Evolutionary conservation across 2,888 invertebrate genomes (phyloP), one percentile per base, ranked within the genome.

Genomic region (Hermaeophaga mercurialis): DNA sequence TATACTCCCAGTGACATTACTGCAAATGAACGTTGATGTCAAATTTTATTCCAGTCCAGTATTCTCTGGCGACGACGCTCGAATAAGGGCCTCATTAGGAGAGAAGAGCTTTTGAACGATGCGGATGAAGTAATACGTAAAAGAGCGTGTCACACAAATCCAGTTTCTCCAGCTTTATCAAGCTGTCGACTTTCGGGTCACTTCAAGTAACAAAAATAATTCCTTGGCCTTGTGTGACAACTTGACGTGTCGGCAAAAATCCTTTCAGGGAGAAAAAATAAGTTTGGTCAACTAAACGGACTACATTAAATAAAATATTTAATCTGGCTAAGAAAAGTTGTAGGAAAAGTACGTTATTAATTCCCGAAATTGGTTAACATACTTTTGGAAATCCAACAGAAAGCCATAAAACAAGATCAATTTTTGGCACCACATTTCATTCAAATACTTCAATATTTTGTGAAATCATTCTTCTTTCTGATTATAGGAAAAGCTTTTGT

Each of bases 111-210:
- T 41, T 50, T 33, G 50, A 50, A 33, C 31, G 50, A 50, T 41
- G 50, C 26, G 41, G 33, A 50, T 50, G 50, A 41, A 41, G 50
- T 50, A 41, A 50, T 41, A 41, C 50, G 50, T 43, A 50, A 50
- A 50, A n/a, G 41, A 50, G 41, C 33, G 31, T 50, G 41, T 50
- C 50, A 50, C 50, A 50, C 31, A 41, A 50, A 50, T 50, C 50
- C 41, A 50, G 31, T 41, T 41, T 50, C 41, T 33, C 15, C 28
- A 50, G 50, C 41, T 50, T 43, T 31, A 43, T 50, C 50, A 50
- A 50, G 31, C 41, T 50, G 14, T 12, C 41, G 33, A 50, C 19
- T 19, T 22, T 41, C 41, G 41, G 31, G 41, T 7, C 24, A 48
- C 24, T 44, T 44, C 1, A 8, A 15, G 15, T 12, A n/a, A 26